Evolutionary conservation across 2,888 invertebrate genomes (phyloP).

Genomic region (Coleophora deauratella): DNA sequence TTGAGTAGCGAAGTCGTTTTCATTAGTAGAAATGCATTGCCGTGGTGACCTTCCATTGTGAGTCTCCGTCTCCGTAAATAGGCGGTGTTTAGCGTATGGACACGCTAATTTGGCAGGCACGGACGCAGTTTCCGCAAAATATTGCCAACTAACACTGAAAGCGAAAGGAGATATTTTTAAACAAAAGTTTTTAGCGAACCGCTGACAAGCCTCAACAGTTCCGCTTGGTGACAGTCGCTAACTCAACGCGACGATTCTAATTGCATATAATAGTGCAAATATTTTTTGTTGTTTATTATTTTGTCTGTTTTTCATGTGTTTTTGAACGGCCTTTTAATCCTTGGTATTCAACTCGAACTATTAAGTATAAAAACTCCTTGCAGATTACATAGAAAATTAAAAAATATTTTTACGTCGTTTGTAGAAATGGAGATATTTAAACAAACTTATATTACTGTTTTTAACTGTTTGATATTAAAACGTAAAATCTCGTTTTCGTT

Average conservation of each 20-base stretch:
- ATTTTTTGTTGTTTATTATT: too few species aligned
- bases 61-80: slow-evolving; percentile 51
- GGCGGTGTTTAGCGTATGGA: slow-evolving; percentile 51
- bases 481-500: background rate
- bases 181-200: slow-evolving; percentile 35
- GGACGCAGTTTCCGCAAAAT: slow-evolving; percentile 43
- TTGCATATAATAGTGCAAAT: too few species aligned
- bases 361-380: too few species aligned
- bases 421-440: too few species aligned
- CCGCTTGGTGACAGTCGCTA: slow-evolving; percentile 33
- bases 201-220: slow-evolving; percentile 17
- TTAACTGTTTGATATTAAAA: too few species aligned
- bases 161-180: slow-evolving; percentile 48
- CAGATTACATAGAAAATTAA: too few species aligned
- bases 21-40: slow-evolving; percentile 52
- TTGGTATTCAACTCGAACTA: too few species aligned
- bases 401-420: too few species aligned
- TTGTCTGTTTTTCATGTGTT: too few species aligned
- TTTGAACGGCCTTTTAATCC: too few species aligned
- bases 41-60: slow-evolving; percentile 64
- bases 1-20: slow-evolving; percentile 21
- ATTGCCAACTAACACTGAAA: slow-evolving; percentile 39
- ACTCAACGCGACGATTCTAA: slow-evolving; percentile 23
- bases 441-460: too few species aligned
- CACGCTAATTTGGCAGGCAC: slow-evolving; percentile 58